phyloP scores from a whole-genome alignment of 1,140 invertebrate genomes.

The Drosophila ambigua region DNA sequence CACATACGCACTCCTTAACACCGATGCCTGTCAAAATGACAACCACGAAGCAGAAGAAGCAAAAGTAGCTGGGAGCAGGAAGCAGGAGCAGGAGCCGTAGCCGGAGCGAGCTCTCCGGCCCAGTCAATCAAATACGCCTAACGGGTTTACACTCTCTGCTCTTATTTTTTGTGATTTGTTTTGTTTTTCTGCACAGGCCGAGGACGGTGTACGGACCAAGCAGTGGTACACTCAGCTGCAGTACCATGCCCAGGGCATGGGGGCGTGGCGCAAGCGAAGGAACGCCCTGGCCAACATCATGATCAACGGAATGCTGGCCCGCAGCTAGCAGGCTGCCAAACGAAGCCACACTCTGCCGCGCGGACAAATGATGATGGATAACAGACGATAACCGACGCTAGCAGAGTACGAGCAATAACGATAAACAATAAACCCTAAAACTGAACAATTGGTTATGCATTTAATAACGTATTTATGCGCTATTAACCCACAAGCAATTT shows the following conservation, averaged over 20 bases:
- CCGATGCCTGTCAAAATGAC: slow-evolving; percentile 54
- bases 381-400: too few species aligned
- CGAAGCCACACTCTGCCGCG: neutral
- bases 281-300: slow-evolving; percentile 98
- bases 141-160: slow-evolving; percentile 38
- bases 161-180: slow-evolving; percentile 83
- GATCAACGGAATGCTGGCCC: slow-evolving; percentile 92
- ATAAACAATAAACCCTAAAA: slow-evolving; percentile 22
- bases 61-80: too few species aligned
- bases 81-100: slow-evolving; percentile 1
- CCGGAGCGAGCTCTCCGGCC: slow-evolving; percentile 9
- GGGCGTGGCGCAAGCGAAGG: slow-evolving; percentile 94
- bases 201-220: slow-evolving; percentile 92
- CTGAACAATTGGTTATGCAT: slow-evolving; percentile 57
- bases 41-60: neutral
- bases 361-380: too few species aligned
- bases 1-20: slow-evolving; percentile 13
- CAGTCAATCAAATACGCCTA: slow-evolving; percentile 67
- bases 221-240: slow-evolving; percentile 95
- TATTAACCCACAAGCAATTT: slow-evolving; percentile 67
- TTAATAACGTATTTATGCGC: slow-evolving; percentile 71
- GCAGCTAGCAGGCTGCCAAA: slow-evolving; percentile 49
- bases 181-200: slow-evolving; percentile 88
- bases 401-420: slow-evolving; percentile 4
- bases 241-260: slow-evolving; percentile 94